These are phyloP conservation scores for Labeo calbasu DNA, from an alignment of 2,797 vertebrate genomes.

Conservation along the genomic window DNA sequence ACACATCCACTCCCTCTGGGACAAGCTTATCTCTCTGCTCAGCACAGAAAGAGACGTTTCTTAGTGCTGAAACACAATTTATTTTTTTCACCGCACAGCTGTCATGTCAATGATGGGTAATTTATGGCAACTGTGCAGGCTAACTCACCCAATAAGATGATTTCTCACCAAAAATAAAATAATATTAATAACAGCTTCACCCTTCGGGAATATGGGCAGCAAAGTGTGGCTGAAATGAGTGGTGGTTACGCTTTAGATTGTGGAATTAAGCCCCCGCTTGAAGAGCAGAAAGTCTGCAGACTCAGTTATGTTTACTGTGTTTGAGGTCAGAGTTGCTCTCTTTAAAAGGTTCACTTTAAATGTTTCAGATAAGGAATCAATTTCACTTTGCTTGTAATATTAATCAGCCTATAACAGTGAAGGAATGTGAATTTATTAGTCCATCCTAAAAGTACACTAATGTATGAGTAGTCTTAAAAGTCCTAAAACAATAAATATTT, in stretches of 20 bases:
- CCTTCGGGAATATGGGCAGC: constrained; percentile 32
- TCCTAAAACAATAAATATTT: too few relatives aligned
- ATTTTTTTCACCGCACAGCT: constrained; percentile 56
- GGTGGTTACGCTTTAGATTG: constrained; percentile 14
- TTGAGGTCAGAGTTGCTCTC: neutral
- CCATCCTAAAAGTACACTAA: neutral
- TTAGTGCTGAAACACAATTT: constrained; percentile 62
- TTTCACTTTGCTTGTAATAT: constrained; percentile 36
- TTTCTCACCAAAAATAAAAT: constrained; percentile 45
- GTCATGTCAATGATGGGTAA: constrained; percentile 66
- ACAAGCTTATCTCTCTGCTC: constrained; percentile 60
- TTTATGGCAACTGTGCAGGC: constrained; percentile 60
- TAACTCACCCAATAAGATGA: constrained; percentile 52
- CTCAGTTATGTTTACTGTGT: neutral
- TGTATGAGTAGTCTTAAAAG: neutral
- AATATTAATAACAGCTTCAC: constrained; percentile 39
- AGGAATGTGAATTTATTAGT: constrained; percentile 26
- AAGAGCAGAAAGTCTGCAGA: constrained; percentile 21
- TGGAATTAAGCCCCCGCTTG: constrained; percentile 31
- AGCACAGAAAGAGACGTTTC: constrained; percentile 61
- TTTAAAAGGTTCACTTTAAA: constrained; percentile 2
- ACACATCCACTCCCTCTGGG: constrained; percentile 43
- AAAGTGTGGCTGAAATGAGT: constrained; percentile 47
- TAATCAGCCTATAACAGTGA: constrained; percentile 24
- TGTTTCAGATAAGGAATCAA: constrained; percentile 25